Conservation (phyloP, 53 echinoderm and acorn worm genomes). For the Stichopus horrens region DNA sequence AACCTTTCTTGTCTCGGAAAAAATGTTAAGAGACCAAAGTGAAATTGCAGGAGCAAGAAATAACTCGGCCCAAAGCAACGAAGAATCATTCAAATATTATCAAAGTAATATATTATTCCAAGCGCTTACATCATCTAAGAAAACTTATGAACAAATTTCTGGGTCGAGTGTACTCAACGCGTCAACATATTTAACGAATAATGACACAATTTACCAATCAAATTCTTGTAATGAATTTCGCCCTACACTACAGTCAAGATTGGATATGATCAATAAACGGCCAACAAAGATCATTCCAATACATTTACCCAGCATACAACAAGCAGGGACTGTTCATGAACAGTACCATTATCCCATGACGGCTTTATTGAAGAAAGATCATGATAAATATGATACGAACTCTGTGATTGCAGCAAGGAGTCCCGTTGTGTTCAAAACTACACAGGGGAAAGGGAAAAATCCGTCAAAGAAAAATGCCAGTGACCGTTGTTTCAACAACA, state of each 20-base stretch:
- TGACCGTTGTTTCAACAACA: too few species aligned
- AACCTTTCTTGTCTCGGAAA: not conserved
- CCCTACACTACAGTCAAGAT: not conserved
- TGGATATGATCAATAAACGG: not conserved
- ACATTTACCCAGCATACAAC: not conserved
- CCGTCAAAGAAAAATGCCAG: too few species aligned
- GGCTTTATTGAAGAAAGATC: too few species aligned
- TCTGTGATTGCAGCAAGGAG: too few species aligned
- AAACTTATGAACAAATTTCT: not conserved
- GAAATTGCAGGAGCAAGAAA: not conserved
- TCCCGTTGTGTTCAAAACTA: too few species aligned
- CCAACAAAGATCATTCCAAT: not conserved
- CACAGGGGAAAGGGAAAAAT: too few species aligned
- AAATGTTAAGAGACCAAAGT: not conserved
- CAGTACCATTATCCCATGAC: too few species aligned
- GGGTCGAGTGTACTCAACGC: not conserved
- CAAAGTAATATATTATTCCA: not conserved
- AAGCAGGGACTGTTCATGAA: not conserved
- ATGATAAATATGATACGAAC: too few species aligned
- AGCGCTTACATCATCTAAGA: not conserved
- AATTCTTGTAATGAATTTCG: not conserved
- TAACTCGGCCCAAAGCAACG: not conserved
- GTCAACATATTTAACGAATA: not conserved
- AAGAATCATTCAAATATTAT: not conserved
- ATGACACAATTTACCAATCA: not conserved